Evolutionary conservation across 2,113 vertebrate species (phyloP).

Genomic region (Coracopsis vasa): DNA sequence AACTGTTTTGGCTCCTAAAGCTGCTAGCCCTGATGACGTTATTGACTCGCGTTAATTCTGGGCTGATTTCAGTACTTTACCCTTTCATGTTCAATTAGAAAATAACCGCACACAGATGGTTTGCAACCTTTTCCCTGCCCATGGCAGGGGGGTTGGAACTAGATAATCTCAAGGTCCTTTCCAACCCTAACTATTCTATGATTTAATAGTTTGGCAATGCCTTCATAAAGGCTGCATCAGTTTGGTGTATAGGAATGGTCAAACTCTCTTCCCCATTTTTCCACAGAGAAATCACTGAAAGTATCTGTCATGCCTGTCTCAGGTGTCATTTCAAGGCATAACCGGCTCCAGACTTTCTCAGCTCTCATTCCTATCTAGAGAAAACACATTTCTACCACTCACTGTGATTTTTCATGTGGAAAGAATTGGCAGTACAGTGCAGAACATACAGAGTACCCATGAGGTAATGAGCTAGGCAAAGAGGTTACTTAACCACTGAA

Average conservation of each 20-base stretch:
- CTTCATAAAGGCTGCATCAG: not conserved
- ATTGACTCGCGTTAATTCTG: not conserved
- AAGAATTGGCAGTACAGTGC: not conserved
- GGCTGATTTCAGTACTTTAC: not conserved
- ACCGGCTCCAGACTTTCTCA: not conserved
- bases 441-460: not conserved
- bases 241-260: not conserved
- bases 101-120: not conserved
- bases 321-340: not conserved
- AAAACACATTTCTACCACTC: not conserved
- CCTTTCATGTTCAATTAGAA: not conserved
- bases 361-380: not conserved
- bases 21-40: not conserved
- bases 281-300: not conserved
- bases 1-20: not conserved
- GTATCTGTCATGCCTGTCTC: not conserved
- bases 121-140: not conserved
- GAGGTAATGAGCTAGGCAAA: not conserved
- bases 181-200: not conserved
- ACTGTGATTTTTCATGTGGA: not conserved
- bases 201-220: fast-evolving
- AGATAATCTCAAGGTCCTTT: not conserved
- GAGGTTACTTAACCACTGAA: not conserved
- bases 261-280: not conserved
- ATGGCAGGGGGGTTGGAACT: not conserved